Evolutionary conservation across 2,888 invertebrate genomes (phyloP).

Genomic region (Priapulus caudatus): DNA sequence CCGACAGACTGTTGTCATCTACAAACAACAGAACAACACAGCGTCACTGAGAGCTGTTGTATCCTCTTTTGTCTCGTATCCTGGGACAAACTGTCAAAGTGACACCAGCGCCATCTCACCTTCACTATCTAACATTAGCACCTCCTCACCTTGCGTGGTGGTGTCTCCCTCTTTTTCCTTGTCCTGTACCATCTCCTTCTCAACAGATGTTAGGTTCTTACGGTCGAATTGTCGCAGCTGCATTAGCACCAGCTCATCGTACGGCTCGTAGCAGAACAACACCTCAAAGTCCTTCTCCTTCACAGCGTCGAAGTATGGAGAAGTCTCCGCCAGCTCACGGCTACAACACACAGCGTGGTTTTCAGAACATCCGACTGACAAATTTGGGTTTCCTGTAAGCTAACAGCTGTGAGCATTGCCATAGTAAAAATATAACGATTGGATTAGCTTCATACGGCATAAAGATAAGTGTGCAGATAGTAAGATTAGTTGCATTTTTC

Average conservation of each 20-base stretch:
- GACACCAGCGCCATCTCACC: not conserved
- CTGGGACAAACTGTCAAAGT: no score
- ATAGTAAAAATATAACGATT: no score
- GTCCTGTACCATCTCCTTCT: slow-evolving; percentile 77
- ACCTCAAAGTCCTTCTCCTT: slow-evolving; percentile 79
- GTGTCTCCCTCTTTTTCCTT: slow-evolving; percentile 33
- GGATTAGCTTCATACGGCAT: no score
- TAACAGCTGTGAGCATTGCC: no score
- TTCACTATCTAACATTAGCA: slow-evolving; percentile 19
- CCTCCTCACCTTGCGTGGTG: no score
- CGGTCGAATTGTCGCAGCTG: slow-evolving; percentile 71
- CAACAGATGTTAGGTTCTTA: slow-evolving; percentile 67
- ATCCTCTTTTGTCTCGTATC: no score
- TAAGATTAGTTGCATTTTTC: no score
- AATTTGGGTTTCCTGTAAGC: not conserved
- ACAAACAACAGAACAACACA: slow-evolving; percentile 21
- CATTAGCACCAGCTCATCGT: slow-evolving; percentile 86
- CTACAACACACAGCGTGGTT: slow-evolving; percentile 48
- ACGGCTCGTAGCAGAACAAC: slow-evolving; percentile 88
- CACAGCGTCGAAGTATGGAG: slow-evolving; percentile 86
- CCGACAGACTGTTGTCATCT: slow-evolving; percentile 57
- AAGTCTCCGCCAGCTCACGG: slow-evolving; percentile 78
- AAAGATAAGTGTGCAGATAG: no score
- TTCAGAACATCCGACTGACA: not conserved
- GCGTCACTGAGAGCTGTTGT: no score